Conservation (phyloP, 2,113 vertebrate genomes). For the Trogon melanurus region DNA sequence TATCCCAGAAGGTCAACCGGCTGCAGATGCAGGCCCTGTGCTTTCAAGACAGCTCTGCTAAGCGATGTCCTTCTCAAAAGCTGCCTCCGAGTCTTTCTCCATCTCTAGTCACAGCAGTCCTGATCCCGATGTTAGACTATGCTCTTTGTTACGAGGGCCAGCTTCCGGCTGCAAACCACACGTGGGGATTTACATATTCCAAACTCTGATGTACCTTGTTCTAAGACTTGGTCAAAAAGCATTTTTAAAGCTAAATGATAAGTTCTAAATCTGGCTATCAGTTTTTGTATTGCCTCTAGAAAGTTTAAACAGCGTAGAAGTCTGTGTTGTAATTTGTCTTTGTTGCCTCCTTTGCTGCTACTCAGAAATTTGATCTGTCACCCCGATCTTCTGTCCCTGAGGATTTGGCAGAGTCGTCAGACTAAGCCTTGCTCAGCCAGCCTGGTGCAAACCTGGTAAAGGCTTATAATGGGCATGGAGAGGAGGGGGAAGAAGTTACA, state of each 20-base stretch:
- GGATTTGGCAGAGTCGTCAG: background rate
- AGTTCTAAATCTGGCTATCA: background rate
- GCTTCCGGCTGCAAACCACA: background rate
- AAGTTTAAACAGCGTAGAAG: background rate
- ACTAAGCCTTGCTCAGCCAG: background rate
- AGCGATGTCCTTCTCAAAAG: background rate
- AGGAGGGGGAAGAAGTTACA: background rate
- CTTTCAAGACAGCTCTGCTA: background rate
- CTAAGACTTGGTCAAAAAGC: background rate
- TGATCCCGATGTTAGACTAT: background rate
- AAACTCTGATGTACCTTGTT: background rate
- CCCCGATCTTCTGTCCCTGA: background rate
- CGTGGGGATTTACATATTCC: background rate
- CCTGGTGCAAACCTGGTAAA: background rate
- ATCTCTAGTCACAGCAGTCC: background rate
- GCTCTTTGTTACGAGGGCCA: background rate
- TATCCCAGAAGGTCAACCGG: constrained; percentile 39
- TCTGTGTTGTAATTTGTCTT: background rate
- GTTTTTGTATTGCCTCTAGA: background rate
- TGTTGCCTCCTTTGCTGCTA: background rate
- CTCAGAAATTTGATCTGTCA: background rate
- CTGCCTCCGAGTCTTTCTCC: background rate
- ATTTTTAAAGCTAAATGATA: background rate
- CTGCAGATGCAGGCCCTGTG: background rate
- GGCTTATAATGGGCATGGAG: background rate